Evolutionary conservation across 1,140 invertebrate genomes (phyloP).

Genomic region (Rhagoletis pomonella): DNA sequence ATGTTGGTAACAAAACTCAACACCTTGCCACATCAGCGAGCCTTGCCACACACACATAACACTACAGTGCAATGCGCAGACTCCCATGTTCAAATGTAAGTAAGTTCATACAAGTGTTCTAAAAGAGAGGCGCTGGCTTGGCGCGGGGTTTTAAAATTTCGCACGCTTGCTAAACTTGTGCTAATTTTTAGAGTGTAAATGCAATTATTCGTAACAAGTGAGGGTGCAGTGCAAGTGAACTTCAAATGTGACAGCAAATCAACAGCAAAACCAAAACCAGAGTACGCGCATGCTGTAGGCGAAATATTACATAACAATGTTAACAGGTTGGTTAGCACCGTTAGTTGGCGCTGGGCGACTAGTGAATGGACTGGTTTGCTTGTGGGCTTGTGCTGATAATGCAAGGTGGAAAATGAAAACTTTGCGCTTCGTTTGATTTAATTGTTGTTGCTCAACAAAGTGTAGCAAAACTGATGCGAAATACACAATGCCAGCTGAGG

Average conservation of each 20-base stretch:
- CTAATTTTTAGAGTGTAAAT: slow-evolving; percentile 40
- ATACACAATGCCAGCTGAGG: neutral
- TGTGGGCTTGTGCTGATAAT: neutral
- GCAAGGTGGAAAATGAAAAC: slow-evolving; percentile 39
- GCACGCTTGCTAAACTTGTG: slow-evolving; percentile 22
- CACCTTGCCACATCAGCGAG: neutral
- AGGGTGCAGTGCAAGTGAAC: slow-evolving; percentile 26
- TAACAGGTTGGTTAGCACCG: neutral
- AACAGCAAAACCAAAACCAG: neutral
- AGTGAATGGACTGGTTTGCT: neutral
- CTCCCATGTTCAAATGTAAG: too few species aligned
- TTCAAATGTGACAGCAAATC: neutral
- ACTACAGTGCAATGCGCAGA: neutral
- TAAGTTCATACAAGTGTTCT: too few species aligned
- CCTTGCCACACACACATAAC: neutral
- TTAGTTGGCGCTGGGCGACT: neutral
- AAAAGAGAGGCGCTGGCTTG: neutral
- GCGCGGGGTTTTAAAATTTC: neutral
- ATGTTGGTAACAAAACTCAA: neutral
- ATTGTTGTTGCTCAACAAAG: slow-evolving; percentile 42
- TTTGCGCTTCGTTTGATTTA: slow-evolving; percentile 28
- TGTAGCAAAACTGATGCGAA: slow-evolving; percentile 1
- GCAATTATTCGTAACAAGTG: slow-evolving; percentile 29
- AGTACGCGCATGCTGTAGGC: neutral
- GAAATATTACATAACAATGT: slow-evolving; percentile 13